These are phyloP conservation scores for Eriosoma lanigerum DNA, from an alignment of 1,140 invertebrate species.

Conservation along the genomic window DNA sequence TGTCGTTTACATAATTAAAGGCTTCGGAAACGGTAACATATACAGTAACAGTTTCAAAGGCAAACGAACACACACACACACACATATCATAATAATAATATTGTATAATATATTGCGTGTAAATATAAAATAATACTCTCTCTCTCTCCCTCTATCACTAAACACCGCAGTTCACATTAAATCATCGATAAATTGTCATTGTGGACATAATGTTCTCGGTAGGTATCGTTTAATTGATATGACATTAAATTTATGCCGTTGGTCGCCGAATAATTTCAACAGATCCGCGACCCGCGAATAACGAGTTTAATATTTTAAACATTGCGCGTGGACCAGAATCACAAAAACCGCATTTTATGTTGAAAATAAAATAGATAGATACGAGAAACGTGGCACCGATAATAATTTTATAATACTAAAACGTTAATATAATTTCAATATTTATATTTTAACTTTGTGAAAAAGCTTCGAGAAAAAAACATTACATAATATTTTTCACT, in stretches of 20 bases:
- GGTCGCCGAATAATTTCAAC: background rate
- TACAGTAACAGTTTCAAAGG: background rate
- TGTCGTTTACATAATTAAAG: slow-evolving; percentile 11
- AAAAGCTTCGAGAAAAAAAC: too few relatives aligned
- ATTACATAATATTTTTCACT: too few relatives aligned
- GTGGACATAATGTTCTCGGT: background rate
- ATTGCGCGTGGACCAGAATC: background rate
- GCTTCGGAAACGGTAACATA: background rate
- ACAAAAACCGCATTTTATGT: too few relatives aligned
- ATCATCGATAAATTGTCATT: background rate
- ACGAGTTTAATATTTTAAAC: background rate
- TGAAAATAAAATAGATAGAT: too few relatives aligned
- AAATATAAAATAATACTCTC: background rate
- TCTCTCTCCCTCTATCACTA: too few relatives aligned
- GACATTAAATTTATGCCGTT: too few relatives aligned
- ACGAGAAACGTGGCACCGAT: too few relatives aligned
- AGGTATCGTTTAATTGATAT: background rate
- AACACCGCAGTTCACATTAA: background rate
- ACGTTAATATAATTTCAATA: too few relatives aligned
- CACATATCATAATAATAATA: background rate
- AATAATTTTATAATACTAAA: too few relatives aligned
- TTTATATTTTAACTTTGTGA: too few relatives aligned
- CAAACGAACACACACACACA: background rate
- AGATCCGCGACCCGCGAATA: too few relatives aligned
- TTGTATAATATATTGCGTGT: background rate